Evolutionary conservation across 2,797 vertebrate species (phyloP).

Genomic region (Alexandromys oeconomus): DNA sequence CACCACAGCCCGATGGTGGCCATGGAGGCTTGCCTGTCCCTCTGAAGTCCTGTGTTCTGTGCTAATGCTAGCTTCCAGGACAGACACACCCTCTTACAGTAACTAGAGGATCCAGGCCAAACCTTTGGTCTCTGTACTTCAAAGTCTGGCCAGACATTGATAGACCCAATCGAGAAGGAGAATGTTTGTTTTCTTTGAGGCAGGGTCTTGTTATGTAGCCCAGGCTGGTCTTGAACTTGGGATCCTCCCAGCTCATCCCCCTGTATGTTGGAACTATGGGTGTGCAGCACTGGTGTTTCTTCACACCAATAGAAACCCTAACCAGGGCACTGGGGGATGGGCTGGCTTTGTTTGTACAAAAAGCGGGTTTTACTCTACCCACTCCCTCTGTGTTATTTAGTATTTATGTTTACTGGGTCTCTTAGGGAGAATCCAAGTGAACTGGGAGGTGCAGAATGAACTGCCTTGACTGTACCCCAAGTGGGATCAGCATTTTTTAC

Average conservation of each 20-base stretch:
- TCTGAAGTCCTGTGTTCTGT: conserved; percentile 73
- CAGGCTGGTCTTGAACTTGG: not conserved
- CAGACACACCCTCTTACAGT: conserved; percentile 58
- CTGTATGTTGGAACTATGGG: not conserved
- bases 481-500: not conserved
- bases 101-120: conserved; percentile 14
- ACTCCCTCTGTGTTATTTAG: not conserved
- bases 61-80: conserved; percentile 73
- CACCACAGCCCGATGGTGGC: conserved; percentile 79
- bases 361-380: not conserved
- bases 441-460: not conserved
- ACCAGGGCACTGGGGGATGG: not conserved
- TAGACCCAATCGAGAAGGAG: conserved; percentile 72
- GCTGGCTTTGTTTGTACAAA: not conserved
- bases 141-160: conserved; percentile 72
- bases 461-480: not conserved
- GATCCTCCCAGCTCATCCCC: not conserved
- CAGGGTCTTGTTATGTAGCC: not conserved
- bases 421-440: not conserved
- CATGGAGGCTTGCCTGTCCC: conserved; percentile 56
- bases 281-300: not conserved
- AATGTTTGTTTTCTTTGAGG: not conserved
- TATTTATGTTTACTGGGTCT: not conserved
- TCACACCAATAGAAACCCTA: not conserved
- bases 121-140: conserved; percentile 47